Evolutionary conservation across 2,797 vertebrate species (phyloP), one percentile per base, ranked within the genome.

Genomic region (Sylvia borin): DNA sequence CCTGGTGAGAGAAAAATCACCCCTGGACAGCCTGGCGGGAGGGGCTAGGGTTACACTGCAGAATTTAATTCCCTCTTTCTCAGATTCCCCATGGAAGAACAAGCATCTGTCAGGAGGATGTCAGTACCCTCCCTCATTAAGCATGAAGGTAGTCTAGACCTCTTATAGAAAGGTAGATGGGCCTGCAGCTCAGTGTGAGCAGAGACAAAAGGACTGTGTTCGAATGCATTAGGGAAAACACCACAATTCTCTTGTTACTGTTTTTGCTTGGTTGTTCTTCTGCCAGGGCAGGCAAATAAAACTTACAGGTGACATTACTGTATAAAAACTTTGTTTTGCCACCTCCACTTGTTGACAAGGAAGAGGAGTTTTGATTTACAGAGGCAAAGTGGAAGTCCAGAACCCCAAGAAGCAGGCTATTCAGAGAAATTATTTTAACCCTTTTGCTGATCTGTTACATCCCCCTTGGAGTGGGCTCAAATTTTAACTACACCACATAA

Each of bases 281-380:
- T 85, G 80, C 75, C 94, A 89, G 88, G 88, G 96, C 85, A 87
- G 83, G 92, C 65, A 95, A 97, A 97, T 95, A 96, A 96, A 96
- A 96, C 45, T 79, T 93, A 86, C 67, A 93, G 95, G 93, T 87
- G 93, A 96, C 93, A 80, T 94, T 91, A 88, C 90, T 88, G 83
- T 79, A 92, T 76, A 94, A 96, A 91, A 93, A 5, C 40, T 92
- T 82, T 85, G 80, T 61, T 94, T 95, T 93, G 83, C 88, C 71
- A 88, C 86, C 47, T 92, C 88, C 10, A 13, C 83, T 88, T 77
- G 48, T 36, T 76, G 67, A 53, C 3, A 5, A 85, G 32, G 58
- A 92, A 91, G 58, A 70, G 18, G 24, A 36, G 9, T 54, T 95
- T 78, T 68, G 67, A 27, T 53, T 88, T 45, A 21, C 13, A 60